phyloP scores from a whole-genome alignment of 2,797 vertebrate genomes.

The Microcaecilia unicolor region DNA sequence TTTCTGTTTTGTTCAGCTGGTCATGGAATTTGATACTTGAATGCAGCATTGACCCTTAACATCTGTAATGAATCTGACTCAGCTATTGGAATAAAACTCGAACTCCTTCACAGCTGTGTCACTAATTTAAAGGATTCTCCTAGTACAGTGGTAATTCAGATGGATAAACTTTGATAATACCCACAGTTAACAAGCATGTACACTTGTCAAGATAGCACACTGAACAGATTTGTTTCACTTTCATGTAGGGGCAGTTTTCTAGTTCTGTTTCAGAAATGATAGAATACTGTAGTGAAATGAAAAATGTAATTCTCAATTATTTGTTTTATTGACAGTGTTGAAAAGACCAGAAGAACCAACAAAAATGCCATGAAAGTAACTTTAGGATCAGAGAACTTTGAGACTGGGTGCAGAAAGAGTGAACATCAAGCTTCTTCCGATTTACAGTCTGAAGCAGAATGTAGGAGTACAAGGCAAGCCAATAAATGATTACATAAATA shows the following conservation, averaged over 20 bases:
- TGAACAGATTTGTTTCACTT: no score
- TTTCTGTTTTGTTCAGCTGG: slow-evolving; percentile 25
- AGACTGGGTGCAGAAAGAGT: slow-evolving; percentile 17
- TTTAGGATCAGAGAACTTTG: slow-evolving; percentile 7
- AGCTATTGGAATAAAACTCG: slow-evolving; percentile 27
- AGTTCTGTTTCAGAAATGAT: no score
- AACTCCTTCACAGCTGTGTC: slow-evolving; percentile 22
- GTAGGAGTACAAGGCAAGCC: slow-evolving; percentile 18
- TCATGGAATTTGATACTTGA: slow-evolving; percentile 16
- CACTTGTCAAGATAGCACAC: no score
- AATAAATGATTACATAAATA: slow-evolving; percentile 42
- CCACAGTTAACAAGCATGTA: no score
- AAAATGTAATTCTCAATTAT: slow-evolving; percentile 11
- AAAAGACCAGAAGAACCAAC: slow-evolving; percentile 38
- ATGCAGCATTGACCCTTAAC: slow-evolving; percentile 23
- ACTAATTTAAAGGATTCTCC: slow-evolving; percentile 25
- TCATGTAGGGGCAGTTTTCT: no score
- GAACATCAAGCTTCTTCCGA: slow-evolving; percentile 2
- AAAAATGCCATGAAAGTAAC: slow-evolving; percentile 17
- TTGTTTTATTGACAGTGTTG: slow-evolving; percentile 37
- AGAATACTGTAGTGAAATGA: no score
- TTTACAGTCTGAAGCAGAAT: slow-evolving; percentile 8
- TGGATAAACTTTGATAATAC: slow-evolving; percentile 16
- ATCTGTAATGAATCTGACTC: slow-evolving; percentile 29
- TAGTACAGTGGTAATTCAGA: slow-evolving; percentile 24